phyloP scores from a whole-genome alignment of 2,888 invertebrate genomes.

The Erannis defoliaria region DNA sequence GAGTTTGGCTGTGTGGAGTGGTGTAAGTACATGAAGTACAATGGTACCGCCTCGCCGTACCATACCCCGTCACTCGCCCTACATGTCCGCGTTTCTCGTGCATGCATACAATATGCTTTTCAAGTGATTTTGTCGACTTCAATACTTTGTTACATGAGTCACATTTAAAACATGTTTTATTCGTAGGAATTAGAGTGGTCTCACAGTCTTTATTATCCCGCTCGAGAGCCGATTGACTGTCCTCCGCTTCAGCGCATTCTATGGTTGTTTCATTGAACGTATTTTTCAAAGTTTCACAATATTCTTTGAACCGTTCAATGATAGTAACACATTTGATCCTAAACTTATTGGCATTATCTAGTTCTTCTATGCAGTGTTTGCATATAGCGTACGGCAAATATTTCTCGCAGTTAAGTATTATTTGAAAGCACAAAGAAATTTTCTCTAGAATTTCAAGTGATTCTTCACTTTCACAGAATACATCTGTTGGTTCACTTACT shows the following conservation, averaged over 20 bases:
- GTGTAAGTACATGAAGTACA: conserved; percentile 77
- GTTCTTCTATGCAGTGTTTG: conserved; percentile 61
- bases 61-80: conserved; percentile 75
- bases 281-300: conserved; percentile 39
- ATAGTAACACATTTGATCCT: conserved; percentile 68
- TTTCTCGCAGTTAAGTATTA: conserved; percentile 57
- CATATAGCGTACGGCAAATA: conserved; percentile 67
- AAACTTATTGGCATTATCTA: conserved; percentile 65
- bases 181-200: not conserved
- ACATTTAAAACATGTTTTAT: conserved; percentile 50
- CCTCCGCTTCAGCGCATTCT: conserved; percentile 33
- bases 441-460: conserved; percentile 61
- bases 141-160: conserved; percentile 66
- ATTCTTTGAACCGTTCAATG: conserved; percentile 58
- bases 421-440: conserved; percentile 69
- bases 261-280: not conserved
- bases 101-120: conserved; percentile 71
- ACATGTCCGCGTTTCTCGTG: conserved; percentile 71
- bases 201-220: conserved; percentile 23
- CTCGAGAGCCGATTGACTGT: conserved; percentile 32
- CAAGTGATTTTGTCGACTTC: conserved; percentile 65
- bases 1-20: conserved; percentile 79
- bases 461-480: conserved; percentile 54
- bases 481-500: conserved; percentile 45
- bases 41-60: conserved; percentile 69